Conservation (phyloP, 2,797 vertebrate species). For the Pseudomugil tenellus region DNA sequence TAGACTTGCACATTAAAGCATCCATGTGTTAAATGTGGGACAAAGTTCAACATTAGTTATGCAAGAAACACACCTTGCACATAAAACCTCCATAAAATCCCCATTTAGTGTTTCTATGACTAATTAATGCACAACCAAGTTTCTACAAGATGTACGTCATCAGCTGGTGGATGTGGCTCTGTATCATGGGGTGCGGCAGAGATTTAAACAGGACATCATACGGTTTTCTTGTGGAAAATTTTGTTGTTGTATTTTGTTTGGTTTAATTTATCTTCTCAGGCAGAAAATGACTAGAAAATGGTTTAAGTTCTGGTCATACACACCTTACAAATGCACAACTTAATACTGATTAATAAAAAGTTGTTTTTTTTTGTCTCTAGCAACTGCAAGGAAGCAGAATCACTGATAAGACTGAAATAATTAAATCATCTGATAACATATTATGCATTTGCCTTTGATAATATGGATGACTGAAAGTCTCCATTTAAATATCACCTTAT, state of each 20-base stretch:
- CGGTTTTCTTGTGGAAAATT: constrained; percentile 4
- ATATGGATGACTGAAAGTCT: constrained; percentile 1
- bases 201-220: constrained; percentile 27
- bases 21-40: constrained; percentile 13
- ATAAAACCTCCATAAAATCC: constrained; percentile 22
- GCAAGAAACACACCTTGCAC: constrained; percentile 22
- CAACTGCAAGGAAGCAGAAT: no score
- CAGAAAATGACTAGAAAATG: neutral
- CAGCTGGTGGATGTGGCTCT: constrained; percentile 21
- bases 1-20: constrained; percentile 10
- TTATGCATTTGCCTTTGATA: constrained; percentile 13
- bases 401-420: neutral
- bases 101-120: constrained; percentile 46
- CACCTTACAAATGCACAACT: neutral
- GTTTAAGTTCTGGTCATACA: neutral
- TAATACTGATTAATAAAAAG: neutral
- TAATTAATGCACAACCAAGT: constrained; percentile 68
- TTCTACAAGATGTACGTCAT: constrained; percentile 34
- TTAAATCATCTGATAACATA: neutral
- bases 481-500: neutral
- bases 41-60: constrained; percentile 36
- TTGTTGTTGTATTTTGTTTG: neutral
- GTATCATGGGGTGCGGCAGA: constrained; percentile 21
- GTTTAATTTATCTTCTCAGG: neutral
- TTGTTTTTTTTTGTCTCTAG: no score